Evolutionary conservation across 2,113 vertebrate species (phyloP), one percentile per base, ranked within the genome.

Genomic region (Planiliza haematocheilus): DNA sequence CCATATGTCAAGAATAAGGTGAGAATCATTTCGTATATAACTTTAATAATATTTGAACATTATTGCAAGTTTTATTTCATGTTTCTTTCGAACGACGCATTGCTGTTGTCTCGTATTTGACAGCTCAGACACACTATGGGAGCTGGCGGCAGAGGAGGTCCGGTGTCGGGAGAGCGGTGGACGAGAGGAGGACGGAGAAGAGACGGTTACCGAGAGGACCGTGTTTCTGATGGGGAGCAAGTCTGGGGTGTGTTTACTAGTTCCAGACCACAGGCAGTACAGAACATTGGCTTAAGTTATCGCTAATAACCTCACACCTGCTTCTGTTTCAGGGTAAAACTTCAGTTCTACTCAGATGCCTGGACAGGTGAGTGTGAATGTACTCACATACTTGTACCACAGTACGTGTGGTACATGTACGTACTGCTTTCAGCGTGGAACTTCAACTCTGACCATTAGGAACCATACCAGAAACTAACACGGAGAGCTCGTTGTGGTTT

Each of bases 221-320:
- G 17, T 99, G 59, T 91, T 99, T 70, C 95, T 98, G 77, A 87
- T 97, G 74, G 98, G 98, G 69, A 98, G 91, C 92, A 99, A 98
- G 91, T 93, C 89, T 0, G 97, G 94, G 95, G 98, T 99, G 89
- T 10, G 73, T 62, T 66, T 6, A 38, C 2, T 11, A 2, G 1
- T 4, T 7, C 4, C 21, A 18, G 1, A 7, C 2, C 0, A 30
- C 1, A 37, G 1, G 12, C 2, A 1, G 1, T 8, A 21, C 36
- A 37, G 34, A 18, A 4, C n/a, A 21, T 18, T 46, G 0, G 2
- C 41, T 52, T 63, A 1, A 8, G 39, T n/a, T 51, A 10, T 4
- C 2, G 17, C 11, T n/a, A 1, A 10, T 49, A 36, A 55, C 2
- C 7, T 10, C 7, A 30, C 1, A 0, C 50, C 11, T 30, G 18